Evolutionary conservation across 2,797 vertebrate genomes (phyloP), one percentile per base, ranked within the genome.

Genomic region (Channallabes apus): DNA sequence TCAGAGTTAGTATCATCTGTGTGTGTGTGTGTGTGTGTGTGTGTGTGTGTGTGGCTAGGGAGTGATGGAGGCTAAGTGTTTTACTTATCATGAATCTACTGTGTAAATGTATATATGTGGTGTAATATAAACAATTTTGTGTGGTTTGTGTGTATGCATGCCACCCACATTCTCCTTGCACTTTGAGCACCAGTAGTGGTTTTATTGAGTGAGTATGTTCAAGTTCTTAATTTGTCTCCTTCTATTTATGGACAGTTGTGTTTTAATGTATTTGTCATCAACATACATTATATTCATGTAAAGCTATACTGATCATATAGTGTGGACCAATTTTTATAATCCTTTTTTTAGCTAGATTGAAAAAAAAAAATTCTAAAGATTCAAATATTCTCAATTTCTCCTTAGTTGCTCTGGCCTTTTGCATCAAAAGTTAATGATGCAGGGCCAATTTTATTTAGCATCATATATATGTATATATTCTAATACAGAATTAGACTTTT

Each of bases 1-100:
- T 80, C 68, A 83, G 77, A 51, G 76, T 84, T 83, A 68, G 83
- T 65, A 80, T 84, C 81, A 84, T 87, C 87, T 77, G 68, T 76
- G 64, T 41, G 14, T 84, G 62, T 67, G 58, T 76, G 38, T 56
- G 27, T 83, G n/a, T n/a, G n/a, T n/a, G n/a, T n/a, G n/a, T n/a
- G n/a, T n/a, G n/a, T n/a, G n/a, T n/a, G n/a, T n/a, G n/a, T n/a
- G n/a, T n/a, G 22, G 85, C 14, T 64, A 4, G 29, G 20, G 51
- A 7, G 59, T 7, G 22, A 51, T 54, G 41, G 12, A 24, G 3
- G 29, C 22, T 17, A 3, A 22, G 71, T 73, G 71, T 73, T 38
- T n/a, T 38, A 14, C 59, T 11, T 78, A 58, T 78, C 3, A 35
- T 35, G 61, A 78, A 56, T 58, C 29, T 78, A 32, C 32, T 32